A percentile compares a stretch with the other conserved stretches of the same genome.
Conservation (phyloP, 2,797 vertebrate genomes). For the Onychomys torridus region DNA sequence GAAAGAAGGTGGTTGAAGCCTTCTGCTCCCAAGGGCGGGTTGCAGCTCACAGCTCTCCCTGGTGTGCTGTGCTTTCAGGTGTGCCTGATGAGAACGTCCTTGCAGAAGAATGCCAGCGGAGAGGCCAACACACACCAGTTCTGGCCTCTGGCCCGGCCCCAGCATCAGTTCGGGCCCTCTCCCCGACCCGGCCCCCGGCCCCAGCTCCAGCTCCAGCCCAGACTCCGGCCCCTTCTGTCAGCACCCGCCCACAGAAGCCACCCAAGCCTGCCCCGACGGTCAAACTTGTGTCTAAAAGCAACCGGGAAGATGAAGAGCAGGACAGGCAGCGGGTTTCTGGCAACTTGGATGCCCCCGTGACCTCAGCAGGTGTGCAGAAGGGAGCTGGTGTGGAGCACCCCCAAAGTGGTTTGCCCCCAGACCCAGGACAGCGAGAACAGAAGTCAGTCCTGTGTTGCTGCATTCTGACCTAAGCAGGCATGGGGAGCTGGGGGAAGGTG, state of each 20-base stretch:
- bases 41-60: constrained; percentile 64
- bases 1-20: neutral
- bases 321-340: constrained; percentile 86
- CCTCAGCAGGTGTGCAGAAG: constrained; percentile 91
- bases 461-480: constrained; percentile 81
- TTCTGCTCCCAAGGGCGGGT: neutral
- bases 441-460: constrained; percentile 81
- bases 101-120: constrained; percentile 91
- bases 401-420: neutral
- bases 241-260: constrained; percentile 85
- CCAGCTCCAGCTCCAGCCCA: neutral
- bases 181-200: neutral
- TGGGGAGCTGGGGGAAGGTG: neutral
- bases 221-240: constrained; percentile 82
- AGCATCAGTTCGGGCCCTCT: neutral
- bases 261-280: constrained; percentile 84
- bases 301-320: constrained; percentile 90
- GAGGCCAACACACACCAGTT: constrained; percentile 88
- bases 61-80: constrained; percentile 89
- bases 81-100: constrained; percentile 88
- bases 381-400: constrained; percentile 53
- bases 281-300: constrained; percentile 87
- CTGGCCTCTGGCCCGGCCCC: neutral
- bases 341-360: constrained; percentile 84
- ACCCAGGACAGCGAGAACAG: constrained; percentile 57